Base-by-base conservation (phyloP, 2,113 vertebrate genomes). In the Bos indicus region DNA sequence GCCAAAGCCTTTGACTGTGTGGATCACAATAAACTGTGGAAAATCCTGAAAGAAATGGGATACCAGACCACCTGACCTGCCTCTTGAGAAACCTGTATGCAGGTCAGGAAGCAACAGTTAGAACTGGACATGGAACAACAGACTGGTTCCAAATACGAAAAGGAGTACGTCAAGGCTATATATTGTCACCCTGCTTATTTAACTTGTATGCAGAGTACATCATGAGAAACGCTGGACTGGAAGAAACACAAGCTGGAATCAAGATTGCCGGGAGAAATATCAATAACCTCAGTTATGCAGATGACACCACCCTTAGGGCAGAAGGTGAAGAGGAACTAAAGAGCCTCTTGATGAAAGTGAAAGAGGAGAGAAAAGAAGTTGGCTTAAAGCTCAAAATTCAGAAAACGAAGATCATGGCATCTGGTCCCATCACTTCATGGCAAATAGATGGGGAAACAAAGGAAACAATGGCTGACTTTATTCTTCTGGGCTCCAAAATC, bases 241-340 rank as follows among this genome's bases (percentile, higher is more conserved):
- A 64, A 17, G 33, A 9, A n/a, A 0, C 62, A n/a, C 13, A 64
- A n/a, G 62, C 28, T 64, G 3, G 33, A 64, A 64, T 64, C 62
- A 64, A 64, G 33, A n/a, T n/a, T 17, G 33, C 33, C 0, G 0
- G 62, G 16, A n/a, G 15, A 67, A 67, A 19, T n/a, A n/a, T 9
- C 62, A n/a, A 17, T 67, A 67, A 67, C 62, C 16, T n/a, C 33
- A 67, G 62, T 19, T 67, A n/a, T 67, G 62, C 62, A 67, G 16
- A 67, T 67, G 62, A n/a, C 16, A n/a, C 33, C 62, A 67, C 62
- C 33, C 33, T 67, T 67, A n/a, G 9, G 30, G 62, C 62, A n/a
- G 62, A 64, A 16, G 33, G 3, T 7, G 15, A 64, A 64, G 15
- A 64, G 7, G 15, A n/a, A 17, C 15, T 3, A 6, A 67, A 67